Base-by-base conservation (phyloP, 2,888 invertebrate species). In the Dorcus hopei region DNA sequence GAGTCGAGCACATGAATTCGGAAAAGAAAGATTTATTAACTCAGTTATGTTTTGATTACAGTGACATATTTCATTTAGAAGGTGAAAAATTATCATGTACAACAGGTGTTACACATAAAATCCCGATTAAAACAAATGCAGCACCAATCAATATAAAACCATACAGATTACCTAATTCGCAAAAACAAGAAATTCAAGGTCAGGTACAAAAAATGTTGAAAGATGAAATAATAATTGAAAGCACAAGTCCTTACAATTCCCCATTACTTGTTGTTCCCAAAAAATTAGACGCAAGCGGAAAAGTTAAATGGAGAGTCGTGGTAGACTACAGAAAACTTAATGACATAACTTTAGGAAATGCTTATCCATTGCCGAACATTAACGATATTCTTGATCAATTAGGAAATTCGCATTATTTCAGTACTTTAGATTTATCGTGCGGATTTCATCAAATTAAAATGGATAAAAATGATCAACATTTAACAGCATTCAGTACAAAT, bases 221-320 rank as follows among this genome's bases (percentile, higher is more conserved):
- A 9, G 11, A 11, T 11, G 3, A 41, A n/a, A 41, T 41, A 41
- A 41, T 41, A n/a, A 41, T 4, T n/a, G n/a, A 41, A n/a, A 41
- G 5, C 11, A n/a, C 41, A n/a, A 41, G 3, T 41, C 41, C 41
- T 41, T 41, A 41, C 11, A 41, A 41, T 11, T 41, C 41, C 3
- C 76, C 74, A 0, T 61, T 75, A 4, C 69, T 75, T 1, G 48
- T 76, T 2, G 72, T 74, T 0, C 64, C 64, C 4, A 19, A 19
- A 19, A 3, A 19, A 19, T 19, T 19, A 19, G 19, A 19, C 19
- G 19, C 19, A 3, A 19, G 50, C 3, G 63, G 65, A 2, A 58
- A 58, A 38, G 63, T 62, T 3, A 48, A 58, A 16, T 66, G 52
- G 43, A 50, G 70, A 14, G 14, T 14, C 14, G 14, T 14, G 6